These are phyloP conservation scores for Prinia subflava DNA, from an alignment of 2,113 vertebrate species.

Conservation along the genomic window DNA sequence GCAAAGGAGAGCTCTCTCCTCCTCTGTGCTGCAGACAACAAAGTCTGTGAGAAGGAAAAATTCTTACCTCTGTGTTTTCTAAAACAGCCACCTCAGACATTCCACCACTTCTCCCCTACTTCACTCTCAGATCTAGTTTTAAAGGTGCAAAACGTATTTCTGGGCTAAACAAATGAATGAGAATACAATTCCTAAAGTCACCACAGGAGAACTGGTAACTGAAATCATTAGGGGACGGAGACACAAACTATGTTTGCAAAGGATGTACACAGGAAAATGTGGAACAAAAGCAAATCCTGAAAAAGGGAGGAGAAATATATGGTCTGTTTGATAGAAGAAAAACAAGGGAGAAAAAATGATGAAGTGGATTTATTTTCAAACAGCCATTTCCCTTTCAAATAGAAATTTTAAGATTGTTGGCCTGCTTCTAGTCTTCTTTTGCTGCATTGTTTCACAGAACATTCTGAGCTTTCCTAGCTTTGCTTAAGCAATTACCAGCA, in stretches of 20 bases:
- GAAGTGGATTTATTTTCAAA: neutral
- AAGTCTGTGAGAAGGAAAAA: neutral
- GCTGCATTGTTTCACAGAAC: neutral
- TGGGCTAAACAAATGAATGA: neutral
- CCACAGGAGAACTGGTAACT: neutral
- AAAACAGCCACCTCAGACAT: neutral
- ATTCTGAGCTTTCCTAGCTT: neutral
- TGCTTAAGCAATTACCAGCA: neutral
- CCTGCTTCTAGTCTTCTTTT: neutral
- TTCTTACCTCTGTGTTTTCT: neutral
- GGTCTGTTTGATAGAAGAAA: neutral
- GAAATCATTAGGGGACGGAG: neutral
- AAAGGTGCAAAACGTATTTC: neutral
- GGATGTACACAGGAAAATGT: accelerated
- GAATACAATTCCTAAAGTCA: neutral
- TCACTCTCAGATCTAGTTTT: neutral
- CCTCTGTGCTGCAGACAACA: neutral
- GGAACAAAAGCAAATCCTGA: neutral
- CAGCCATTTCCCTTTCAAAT: neutral
- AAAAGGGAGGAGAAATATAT: neutral
- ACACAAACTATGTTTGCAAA: neutral
- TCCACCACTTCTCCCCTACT: neutral
- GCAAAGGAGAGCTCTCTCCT: neutral
- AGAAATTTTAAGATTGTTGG: neutral
- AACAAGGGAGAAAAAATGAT: neutral